Base-by-base conservation (phyloP, 2,113 vertebrate species). In the Pterocles orientalis region DNA sequence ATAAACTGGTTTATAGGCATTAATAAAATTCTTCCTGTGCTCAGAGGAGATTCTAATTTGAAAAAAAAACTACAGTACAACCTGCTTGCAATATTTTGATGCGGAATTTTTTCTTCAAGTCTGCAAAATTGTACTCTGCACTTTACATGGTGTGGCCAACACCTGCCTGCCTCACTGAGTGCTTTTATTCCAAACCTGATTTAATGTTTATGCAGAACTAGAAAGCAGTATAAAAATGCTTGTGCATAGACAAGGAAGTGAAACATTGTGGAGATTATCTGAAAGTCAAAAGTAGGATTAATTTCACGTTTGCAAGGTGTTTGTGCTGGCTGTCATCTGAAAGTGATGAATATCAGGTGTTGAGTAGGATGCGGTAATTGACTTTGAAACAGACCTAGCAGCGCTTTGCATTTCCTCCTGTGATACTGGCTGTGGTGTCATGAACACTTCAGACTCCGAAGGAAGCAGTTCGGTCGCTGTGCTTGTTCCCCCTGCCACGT, bases 241-340 rank as follows among this genome's bases (percentile, higher is more conserved):
- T 65, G 29, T 66, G 23, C 7, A 7, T 69, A n/a, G 71, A 54
- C 51, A 62, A 48, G 83, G 39, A 92, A 86, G 18, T 66, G 28
- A 87, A 53, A 76, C 51, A 1, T 34, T 60, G 33, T 60, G 60
- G 56, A n/a, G 68, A 33, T 58, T 78, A 58, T 60, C 69, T 86
- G 83, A 41, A 85, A 66, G 72, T 82, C 79, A 80, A 39, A 33
- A 45, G 39, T 54, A 57, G 82, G 94, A 62, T 92, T 45, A 57
- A 64, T 65, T 33, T 64, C 39, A 25, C 57, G 18, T 85, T 92
- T 80, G 41, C 48, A 68, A 85, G 71, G 68, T 88, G 82, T 93
- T 95, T 91, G 80, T 94, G 68, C 77, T 92, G 56, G 53, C 75
- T 95, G 88, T 87, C 48, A 28, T 71, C 53, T 51, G 87, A 76